Conservation (phyloP, 2,113 vertebrate genomes). For the Chunga burmeisteri region DNA sequence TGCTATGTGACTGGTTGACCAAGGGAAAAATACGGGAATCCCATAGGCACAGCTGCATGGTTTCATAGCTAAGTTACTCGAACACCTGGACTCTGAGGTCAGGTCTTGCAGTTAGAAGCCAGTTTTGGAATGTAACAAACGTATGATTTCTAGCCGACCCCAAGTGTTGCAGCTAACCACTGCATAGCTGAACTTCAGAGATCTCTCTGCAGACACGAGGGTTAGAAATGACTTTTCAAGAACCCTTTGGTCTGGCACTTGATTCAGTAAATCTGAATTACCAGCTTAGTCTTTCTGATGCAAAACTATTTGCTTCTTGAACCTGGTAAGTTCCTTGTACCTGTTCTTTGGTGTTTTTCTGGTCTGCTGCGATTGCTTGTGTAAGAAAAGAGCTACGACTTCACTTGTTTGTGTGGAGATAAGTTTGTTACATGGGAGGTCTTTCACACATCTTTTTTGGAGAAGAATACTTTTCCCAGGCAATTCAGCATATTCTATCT, state of each 20-base stretch:
- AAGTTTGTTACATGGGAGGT: neutral
- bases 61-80: neutral
- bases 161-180: neutral
- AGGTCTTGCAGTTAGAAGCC: neutral
- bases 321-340: neutral
- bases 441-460: neutral
- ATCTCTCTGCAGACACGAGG: neutral
- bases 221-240: neutral
- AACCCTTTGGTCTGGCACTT: neutral
- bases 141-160: neutral
- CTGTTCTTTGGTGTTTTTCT: neutral
- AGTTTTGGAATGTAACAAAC: neutral
- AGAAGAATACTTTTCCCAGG: neutral
- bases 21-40: neutral
- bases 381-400: neutral
- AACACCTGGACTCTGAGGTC: neutral
- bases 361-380: neutral
- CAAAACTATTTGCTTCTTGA: neutral
- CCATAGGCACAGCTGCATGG: neutral
- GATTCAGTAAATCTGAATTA: neutral
- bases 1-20: accelerated
- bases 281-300: neutral
- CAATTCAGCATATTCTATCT: neutral
- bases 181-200: neutral
- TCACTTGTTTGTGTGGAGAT: neutral